Base-by-base conservation (phyloP, 2,797 vertebrate species). In the Steatocranus sp. region DNA sequence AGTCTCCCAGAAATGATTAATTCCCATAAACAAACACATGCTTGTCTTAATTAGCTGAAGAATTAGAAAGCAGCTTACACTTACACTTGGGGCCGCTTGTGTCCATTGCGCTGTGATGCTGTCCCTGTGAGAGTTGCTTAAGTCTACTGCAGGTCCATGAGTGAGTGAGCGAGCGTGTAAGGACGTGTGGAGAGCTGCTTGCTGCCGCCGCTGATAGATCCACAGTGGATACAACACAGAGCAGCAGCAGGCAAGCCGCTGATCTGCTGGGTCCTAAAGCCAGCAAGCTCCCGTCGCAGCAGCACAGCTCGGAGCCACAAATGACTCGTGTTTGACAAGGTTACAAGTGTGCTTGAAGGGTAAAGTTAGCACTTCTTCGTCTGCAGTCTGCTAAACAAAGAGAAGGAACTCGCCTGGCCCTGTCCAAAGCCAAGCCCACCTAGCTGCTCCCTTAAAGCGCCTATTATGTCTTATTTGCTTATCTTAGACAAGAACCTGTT, bases 181-280 rank as follows among this genome's bases (percentile, higher is more conserved):
- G 54, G 58, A 78, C 9, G 83, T 76, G 85, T 66, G 75, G 50
- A 61, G 56, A 23, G 76, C 78, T 49, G 1, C 68, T 20, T n/a
- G 61, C 53, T 43, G 75, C 20, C 38, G 14, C 74, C 12, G 74
- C 88, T 80, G 86, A 87, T 87, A 91, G 82, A 85, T 25, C 56
- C 56, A 20, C 76, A 54, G 66, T 63, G 25, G 23, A 79, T 36
- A 17, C 83, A 66, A n/a, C n/a, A 49, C 78, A 85, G 74, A 66
- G 23, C 0, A 27, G 53, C 75, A 32, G 41, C 85, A 78, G 81
- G 87, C 54, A 43, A 43, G 32, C 54, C 73, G 43, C 17, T 56
- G 25, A 20, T 84, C 88, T 54, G 84, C 95, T 86, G 94, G 96
- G 96, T 97, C 96, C 95, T 95, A 96, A 58, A 27, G 93, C 3